Conservation (phyloP, 2,888 invertebrate genomes). For the Tillus elongatus region DNA sequence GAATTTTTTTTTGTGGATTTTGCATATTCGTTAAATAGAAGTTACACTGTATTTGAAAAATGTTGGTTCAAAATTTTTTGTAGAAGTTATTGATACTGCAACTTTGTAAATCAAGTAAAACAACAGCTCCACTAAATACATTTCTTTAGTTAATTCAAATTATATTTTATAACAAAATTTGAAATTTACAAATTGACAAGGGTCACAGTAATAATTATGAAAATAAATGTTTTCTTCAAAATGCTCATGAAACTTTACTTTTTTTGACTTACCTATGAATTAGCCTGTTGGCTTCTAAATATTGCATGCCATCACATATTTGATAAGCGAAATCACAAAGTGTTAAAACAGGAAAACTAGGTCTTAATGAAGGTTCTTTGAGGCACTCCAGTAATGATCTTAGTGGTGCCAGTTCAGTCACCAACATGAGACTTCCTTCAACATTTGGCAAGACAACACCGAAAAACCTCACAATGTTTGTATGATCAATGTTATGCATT, state of each 20-base stretch:
- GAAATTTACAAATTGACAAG: too few relatives aligned
- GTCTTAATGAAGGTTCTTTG: slow-evolving; percentile 80
- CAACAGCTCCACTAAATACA: too few relatives aligned
- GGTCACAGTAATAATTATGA: too few relatives aligned
- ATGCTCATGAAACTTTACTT: background rate
- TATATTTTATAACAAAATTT: too few relatives aligned
- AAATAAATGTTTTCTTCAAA: too few relatives aligned
- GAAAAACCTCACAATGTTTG: slow-evolving; percentile 92
- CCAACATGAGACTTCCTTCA: slow-evolving; percentile 48
- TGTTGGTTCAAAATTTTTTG: too few relatives aligned
- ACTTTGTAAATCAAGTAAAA: too few relatives aligned
- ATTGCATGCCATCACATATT: slow-evolving; percentile 96
- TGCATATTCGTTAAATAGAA: too few relatives aligned
- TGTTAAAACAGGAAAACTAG: slow-evolving; percentile 86
- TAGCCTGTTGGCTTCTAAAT: slow-evolving; percentile 89
- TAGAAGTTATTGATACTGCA: too few relatives aligned
- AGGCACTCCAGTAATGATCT: slow-evolving; percentile 92
- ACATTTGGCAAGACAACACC: slow-evolving; percentile 88
- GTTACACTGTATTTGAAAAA: too few relatives aligned
- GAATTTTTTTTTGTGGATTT: too few relatives aligned
- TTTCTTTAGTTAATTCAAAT: too few relatives aligned
- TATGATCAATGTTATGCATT: slow-evolving; percentile 96
- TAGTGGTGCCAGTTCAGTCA: slow-evolving; percentile 91
- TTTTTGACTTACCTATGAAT: slow-evolving; percentile 66
- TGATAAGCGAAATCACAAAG: slow-evolving; percentile 93